These are phyloP conservation scores for Lordiphosa stackelbergi DNA, from an alignment of 1,140 invertebrate genomes.

Conservation along the genomic window DNA sequence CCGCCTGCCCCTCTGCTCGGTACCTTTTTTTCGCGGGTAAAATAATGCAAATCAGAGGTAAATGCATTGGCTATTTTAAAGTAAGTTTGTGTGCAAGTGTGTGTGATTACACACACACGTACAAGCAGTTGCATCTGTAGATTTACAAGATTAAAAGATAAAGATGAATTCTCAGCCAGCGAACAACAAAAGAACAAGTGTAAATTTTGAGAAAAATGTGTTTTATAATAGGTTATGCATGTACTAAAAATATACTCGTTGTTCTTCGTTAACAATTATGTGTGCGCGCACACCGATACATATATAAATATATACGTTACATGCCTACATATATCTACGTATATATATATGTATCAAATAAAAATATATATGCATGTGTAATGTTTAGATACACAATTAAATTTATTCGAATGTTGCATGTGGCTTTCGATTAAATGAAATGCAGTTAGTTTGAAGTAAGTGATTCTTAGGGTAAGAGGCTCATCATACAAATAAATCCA, in stretches of 20 bases:
- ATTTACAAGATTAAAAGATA: no score
- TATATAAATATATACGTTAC: conserved; percentile 27
- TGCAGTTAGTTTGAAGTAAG: conserved; percentile 68
- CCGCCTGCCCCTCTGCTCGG: no score
- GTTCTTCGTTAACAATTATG: background rate
- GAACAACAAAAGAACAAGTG: no score
- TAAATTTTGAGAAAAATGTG: conserved; percentile 24
- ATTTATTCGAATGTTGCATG: conserved; percentile 55
- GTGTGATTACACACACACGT: no score
- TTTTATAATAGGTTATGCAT: conserved; percentile 63
- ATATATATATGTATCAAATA: background rate
- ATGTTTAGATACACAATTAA: conserved; percentile 66
- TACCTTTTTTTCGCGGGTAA: no score
- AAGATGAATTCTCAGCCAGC: no score
- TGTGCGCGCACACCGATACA: conserved; percentile 10
- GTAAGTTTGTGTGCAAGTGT: no score
- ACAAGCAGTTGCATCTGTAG: no score
- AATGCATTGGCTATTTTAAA: no score
- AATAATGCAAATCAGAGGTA: no score
- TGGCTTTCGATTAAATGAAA: conserved; percentile 35
- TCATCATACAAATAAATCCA: conserved; percentile 14
- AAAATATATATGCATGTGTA: conserved; percentile 14
- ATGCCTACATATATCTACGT: conserved; percentile 10
- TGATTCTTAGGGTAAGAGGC: conserved; percentile 57
- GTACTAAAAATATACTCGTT: conserved; percentile 51